These are phyloP conservation scores for Lipophrys pholis DNA, from an alignment of 2,113 vertebrate genomes.

Conservation along the genomic window DNA sequence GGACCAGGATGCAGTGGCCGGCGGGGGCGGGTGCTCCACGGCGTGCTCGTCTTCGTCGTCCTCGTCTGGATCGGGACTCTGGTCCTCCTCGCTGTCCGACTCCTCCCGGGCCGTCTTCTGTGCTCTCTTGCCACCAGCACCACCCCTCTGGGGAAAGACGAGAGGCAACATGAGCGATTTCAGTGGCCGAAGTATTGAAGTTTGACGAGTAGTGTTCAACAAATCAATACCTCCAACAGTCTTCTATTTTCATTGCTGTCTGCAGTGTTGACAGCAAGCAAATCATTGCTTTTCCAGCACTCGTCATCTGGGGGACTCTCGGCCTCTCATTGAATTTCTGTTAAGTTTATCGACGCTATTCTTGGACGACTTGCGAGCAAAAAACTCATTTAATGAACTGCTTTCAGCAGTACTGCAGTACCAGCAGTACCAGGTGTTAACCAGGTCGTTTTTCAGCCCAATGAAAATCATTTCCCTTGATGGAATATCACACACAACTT, in stretches of 20 bases:
- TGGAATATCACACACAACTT: background rate
- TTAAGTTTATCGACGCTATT: too few species aligned
- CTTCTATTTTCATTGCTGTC: too few species aligned
- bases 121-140: constrained; percentile 78
- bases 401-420: background rate
- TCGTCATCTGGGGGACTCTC: too few species aligned
- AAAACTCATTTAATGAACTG: too few species aligned
- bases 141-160: constrained; percentile 76
- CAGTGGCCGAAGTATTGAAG: too few species aligned
- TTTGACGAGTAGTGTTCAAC: too few species aligned
- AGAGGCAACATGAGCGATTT: constrained; percentile 51
- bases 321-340: too few species aligned
- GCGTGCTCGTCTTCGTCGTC: constrained; percentile 83
- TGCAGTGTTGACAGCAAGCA: too few species aligned
- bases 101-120: constrained; percentile 74
- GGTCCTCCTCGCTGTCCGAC: constrained; percentile 76
- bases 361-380: too few species aligned
- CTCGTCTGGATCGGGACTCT: constrained; percentile 61
- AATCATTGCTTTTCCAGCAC: too few species aligned
- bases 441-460: background rate
- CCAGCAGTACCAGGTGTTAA: background rate
- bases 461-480: background rate
- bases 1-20: constrained; percentile 93
- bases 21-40: constrained; percentile 82
- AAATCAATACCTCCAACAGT: too few species aligned